A percentile compares a stretch with the other conserved stretches of the same genome.
These are phyloP conservation scores for Exaiptasia diaphana DNA, from an alignment of 64 coral and sea anemone genomes.

Conservation along the genomic window DNA sequence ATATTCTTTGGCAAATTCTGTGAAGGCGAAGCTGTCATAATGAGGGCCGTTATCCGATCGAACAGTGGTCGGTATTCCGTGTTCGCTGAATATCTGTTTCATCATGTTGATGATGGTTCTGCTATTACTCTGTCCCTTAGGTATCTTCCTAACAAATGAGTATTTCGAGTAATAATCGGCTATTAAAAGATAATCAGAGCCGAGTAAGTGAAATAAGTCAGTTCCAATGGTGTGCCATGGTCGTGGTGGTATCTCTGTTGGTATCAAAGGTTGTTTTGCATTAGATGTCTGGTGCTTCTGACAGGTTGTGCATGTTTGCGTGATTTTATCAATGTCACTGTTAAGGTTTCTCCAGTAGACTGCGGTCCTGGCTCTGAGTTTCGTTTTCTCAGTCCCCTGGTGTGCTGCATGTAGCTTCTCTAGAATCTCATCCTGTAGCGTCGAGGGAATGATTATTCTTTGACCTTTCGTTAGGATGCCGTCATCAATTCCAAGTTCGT, in stretches of 20 bases:
- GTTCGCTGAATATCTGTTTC: constrained; percentile 47
- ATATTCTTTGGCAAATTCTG: not conserved
- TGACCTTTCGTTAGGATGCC: constrained; percentile 30
- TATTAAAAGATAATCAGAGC: constrained; percentile 37
- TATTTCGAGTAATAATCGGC: constrained; percentile 46
- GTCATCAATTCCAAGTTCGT: constrained; percentile 31
- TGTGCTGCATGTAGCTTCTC: constrained; percentile 3
- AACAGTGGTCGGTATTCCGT: constrained; percentile 9
- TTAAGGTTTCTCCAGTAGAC: constrained; percentile 44
- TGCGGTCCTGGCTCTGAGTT: constrained; percentile 33
- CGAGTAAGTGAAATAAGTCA: constrained; percentile 21
- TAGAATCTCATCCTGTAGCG: constrained; percentile 33
- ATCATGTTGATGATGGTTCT: constrained; percentile 16
- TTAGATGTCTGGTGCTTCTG: not conserved
- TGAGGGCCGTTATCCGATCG: constrained; percentile 52
- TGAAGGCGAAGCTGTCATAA: not conserved
- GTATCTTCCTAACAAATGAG: constrained; percentile 21
- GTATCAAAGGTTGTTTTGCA: not conserved
- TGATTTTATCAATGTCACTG: constrained; percentile 26
- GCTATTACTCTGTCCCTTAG: constrained; percentile 24
- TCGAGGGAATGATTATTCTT: constrained; percentile 20
- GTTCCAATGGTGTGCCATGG: constrained; percentile 19
- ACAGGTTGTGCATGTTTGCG: constrained; percentile 13
- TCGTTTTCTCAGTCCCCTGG: constrained; percentile 25
- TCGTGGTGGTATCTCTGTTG: constrained; percentile 34